phyloP scores from a whole-genome alignment of 2,888 invertebrate genomes.

The Malthinus flaveolus region DNA sequence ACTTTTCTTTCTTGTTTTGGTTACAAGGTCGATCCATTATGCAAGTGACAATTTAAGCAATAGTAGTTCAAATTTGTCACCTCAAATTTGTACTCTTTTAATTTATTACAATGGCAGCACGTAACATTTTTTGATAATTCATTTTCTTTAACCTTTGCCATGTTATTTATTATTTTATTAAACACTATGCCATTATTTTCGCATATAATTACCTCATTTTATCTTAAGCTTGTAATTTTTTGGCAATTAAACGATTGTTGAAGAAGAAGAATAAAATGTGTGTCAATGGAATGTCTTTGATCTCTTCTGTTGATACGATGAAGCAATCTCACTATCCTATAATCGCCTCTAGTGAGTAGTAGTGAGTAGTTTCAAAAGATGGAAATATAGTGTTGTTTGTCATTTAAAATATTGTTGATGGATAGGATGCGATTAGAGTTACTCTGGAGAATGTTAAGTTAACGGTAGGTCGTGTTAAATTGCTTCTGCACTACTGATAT shows the following conservation, averaged over 20 bases:
- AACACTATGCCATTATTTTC: too few species aligned
- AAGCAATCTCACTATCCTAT: background rate
- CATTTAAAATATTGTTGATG: slow-evolving; percentile 20
- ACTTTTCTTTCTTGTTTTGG: too few species aligned
- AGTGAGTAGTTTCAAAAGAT: background rate
- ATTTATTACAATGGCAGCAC: too few species aligned
- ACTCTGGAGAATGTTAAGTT: slow-evolving; percentile 17
- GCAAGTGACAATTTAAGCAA: too few species aligned
- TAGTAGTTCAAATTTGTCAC: too few species aligned
- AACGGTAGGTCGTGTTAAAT: slow-evolving; percentile 23
- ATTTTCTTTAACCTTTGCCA: too few species aligned
- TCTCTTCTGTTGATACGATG: background rate
- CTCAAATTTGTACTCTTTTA: too few species aligned
- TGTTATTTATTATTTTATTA: too few species aligned
- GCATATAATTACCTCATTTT: too few species aligned
- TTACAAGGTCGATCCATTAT: too few species aligned
- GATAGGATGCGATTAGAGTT: slow-evolving; percentile 22
- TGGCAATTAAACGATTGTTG: background rate
- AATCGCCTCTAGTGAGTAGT: background rate
- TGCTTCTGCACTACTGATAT: slow-evolving; percentile 21
- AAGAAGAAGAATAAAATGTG: slow-evolving; percentile 3
- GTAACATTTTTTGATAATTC: too few species aligned
- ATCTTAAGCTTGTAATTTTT: background rate
- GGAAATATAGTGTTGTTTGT: slow-evolving; percentile 14
- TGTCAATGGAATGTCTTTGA: slow-evolving; percentile 1